A percentile compares a stretch with the other conserved stretches of the same genome.
Evolutionary conservation across 1,140 invertebrate species (phyloP).

Genomic region (Drosophila aff.): DNA sequence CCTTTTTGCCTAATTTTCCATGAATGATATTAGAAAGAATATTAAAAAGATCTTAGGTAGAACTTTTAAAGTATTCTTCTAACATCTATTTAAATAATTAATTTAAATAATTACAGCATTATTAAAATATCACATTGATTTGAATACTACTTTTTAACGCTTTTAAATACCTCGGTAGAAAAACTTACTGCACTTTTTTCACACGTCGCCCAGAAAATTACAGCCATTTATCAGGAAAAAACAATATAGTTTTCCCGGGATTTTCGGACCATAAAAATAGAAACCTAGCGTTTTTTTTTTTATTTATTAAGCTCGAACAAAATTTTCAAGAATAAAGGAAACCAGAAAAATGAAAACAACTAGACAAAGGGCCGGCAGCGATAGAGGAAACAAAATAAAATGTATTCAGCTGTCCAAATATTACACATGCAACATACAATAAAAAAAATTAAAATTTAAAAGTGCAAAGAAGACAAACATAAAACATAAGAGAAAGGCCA

Average conservation of each 20-base stretch:
- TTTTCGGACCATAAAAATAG: slow-evolving; percentile 3
- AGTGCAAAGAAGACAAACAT: slow-evolving; percentile 69
- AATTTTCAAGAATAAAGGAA: background rate
- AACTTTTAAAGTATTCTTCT: no score
- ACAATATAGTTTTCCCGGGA: slow-evolving; percentile 10
- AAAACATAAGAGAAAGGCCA: slow-evolving; percentile 54
- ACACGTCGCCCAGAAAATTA: background rate
- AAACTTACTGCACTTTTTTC: background rate
- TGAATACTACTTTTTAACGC: no score
- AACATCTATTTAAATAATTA: no score
- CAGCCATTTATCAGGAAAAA: background rate
- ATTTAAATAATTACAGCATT: no score
- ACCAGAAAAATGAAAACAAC: slow-evolving; percentile 21
- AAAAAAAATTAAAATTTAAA: slow-evolving; percentile 43
- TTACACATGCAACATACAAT: slow-evolving; percentile 65
- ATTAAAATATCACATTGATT: no score
- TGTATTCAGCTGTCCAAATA: slow-evolving; percentile 70
- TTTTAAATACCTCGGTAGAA: no score
- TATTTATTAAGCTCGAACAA: slow-evolving; percentile 11
- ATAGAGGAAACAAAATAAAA: slow-evolving; percentile 15
- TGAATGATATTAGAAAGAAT: background rate
- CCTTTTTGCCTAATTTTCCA: background rate
- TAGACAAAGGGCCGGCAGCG: background rate
- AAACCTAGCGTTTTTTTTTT: background rate
- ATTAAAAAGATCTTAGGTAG: background rate